phyloP scores from a whole-genome alignment of 2,797 vertebrate genomes.

The Prunella strophiata region DNA sequence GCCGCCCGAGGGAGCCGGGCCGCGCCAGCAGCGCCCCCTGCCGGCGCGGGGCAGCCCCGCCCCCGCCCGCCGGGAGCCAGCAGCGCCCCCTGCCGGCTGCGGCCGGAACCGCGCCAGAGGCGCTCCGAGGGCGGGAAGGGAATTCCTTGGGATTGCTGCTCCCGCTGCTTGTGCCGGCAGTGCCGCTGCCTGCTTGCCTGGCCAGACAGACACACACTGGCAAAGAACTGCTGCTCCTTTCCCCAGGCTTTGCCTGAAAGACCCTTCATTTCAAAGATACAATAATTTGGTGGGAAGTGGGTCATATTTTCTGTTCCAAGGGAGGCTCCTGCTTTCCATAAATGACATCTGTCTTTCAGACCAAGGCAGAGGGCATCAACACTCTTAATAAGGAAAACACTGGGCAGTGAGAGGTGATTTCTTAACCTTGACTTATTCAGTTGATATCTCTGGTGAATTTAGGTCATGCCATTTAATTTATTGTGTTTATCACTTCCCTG shows the following conservation, averaged over 20 bases:
- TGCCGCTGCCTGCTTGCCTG: accelerated
- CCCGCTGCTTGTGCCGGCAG: accelerated
- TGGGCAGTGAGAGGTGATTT: not conserved
- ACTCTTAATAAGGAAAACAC: not conserved
- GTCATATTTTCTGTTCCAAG: not conserved
- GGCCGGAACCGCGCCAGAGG: not conserved
- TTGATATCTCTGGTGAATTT: not conserved
- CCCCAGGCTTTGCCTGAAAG: not conserved
- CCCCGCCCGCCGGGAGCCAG: not conserved
- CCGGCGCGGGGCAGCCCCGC: not conserved
- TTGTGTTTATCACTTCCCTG: not conserved
- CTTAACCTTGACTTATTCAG: not conserved
- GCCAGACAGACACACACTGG: not conserved
- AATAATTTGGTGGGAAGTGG: not conserved
- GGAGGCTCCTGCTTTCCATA: not conserved
- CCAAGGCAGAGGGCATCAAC: not conserved
- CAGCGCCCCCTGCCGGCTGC: not conserved
- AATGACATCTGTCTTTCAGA: not conserved
- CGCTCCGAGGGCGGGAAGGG: accelerated
- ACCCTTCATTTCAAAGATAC: not conserved
- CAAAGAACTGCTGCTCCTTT: not conserved
- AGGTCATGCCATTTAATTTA: not conserved
- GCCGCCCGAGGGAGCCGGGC: not conserved
- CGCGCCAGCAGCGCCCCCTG: not conserved
- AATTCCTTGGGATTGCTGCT: not conserved